A percentile compares a stretch with the other conserved stretches of the same genome.
Conservation (phyloP, 2,888 invertebrate genomes). For the Copidosoma aretas region DNA sequence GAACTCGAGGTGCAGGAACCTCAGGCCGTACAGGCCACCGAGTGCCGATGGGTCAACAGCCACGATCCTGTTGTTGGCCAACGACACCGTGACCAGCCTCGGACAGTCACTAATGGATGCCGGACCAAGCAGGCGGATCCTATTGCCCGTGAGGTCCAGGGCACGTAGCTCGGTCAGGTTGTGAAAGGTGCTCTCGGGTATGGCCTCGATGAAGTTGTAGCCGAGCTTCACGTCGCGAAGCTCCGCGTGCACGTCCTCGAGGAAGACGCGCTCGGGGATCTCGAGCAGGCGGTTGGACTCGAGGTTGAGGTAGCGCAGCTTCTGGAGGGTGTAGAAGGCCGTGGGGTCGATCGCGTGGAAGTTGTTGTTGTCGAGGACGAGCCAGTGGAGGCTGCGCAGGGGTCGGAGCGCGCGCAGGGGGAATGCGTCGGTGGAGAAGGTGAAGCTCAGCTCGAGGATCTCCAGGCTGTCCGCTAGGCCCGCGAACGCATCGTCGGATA, state of each 20-base stretch:
- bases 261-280: slow-evolving; percentile 74
- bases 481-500: slow-evolving; percentile 81
- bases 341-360: slow-evolving; percentile 76
- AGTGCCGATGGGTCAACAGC: slow-evolving; percentile 78
- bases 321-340: slow-evolving; percentile 69
- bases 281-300: slow-evolving; percentile 81
- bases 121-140: slow-evolving; percentile 71
- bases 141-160: slow-evolving; percentile 80
- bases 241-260: slow-evolving; percentile 73
- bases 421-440: slow-evolving; percentile 79
- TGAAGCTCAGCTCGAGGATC: slow-evolving; percentile 85
- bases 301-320: slow-evolving; percentile 78
- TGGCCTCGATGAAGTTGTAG: slow-evolving; percentile 76
- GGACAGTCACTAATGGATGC: slow-evolving; percentile 80
- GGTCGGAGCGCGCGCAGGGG: slow-evolving; percentile 79
- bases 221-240: slow-evolving; percentile 81
- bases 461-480: slow-evolving; percentile 79
- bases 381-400: slow-evolving; percentile 78
- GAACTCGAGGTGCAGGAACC: slow-evolving; percentile 80
- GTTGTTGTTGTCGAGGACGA: slow-evolving; percentile 88
- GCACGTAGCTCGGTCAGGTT: slow-evolving; percentile 77
- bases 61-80: slow-evolving; percentile 81
- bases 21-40: slow-evolving; percentile 76
- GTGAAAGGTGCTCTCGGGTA: slow-evolving; percentile 75
- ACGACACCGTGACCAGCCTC: slow-evolving; percentile 79